A percentile compares a stretch with the other conserved stretches of the same genome.
Evolutionary conservation across 1,140 invertebrate genomes (phyloP).

Genomic region (Aethina tumida): DNA sequence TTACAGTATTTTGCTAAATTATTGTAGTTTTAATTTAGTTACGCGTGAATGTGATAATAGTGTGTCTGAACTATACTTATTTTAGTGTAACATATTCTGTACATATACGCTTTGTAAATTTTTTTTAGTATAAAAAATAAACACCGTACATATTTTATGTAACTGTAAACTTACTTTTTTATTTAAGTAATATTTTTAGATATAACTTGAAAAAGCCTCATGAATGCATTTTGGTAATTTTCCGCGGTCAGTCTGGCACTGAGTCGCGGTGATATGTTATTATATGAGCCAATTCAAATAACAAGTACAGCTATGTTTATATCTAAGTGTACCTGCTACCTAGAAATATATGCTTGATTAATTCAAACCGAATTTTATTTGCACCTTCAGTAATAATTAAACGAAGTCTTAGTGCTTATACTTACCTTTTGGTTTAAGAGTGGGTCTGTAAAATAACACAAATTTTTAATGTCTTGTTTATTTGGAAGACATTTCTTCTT

Average conservation of each 20-base stretch:
- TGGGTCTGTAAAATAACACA: slow-evolving; percentile 1
- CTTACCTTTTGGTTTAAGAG: neutral
- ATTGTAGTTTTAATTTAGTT: slow-evolving; percentile 20
- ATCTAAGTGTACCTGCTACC: slow-evolving; percentile 29
- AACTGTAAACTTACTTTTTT: slow-evolving; percentile 19
- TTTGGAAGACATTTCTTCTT: slow-evolving; percentile 36
- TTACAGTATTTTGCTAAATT: slow-evolving; percentile 32
- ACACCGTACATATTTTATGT: slow-evolving; percentile 11
- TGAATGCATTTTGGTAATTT: slow-evolving; percentile 25
- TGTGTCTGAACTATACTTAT: slow-evolving; percentile 10
- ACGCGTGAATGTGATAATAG: slow-evolving; percentile 26
- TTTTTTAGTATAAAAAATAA: slow-evolving; percentile 12
- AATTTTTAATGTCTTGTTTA: slow-evolving; percentile 32
- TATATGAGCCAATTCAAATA: slow-evolving; percentile 22
- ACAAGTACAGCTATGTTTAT: slow-evolving; percentile 28
- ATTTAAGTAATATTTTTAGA: slow-evolving; percentile 20
- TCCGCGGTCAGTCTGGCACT: no score
- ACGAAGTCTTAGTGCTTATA: no score
- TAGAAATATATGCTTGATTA: slow-evolving; percentile 27
- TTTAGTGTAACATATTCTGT: slow-evolving; percentile 17
- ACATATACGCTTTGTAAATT: slow-evolving; percentile 22
- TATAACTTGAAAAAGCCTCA: slow-evolving; percentile 18
- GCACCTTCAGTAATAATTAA: no score
- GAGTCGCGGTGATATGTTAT: slow-evolving; percentile 19
- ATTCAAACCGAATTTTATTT: no score